Conservation (phyloP, 1,140 invertebrate genomes). For the Colletes gigas region DNA sequence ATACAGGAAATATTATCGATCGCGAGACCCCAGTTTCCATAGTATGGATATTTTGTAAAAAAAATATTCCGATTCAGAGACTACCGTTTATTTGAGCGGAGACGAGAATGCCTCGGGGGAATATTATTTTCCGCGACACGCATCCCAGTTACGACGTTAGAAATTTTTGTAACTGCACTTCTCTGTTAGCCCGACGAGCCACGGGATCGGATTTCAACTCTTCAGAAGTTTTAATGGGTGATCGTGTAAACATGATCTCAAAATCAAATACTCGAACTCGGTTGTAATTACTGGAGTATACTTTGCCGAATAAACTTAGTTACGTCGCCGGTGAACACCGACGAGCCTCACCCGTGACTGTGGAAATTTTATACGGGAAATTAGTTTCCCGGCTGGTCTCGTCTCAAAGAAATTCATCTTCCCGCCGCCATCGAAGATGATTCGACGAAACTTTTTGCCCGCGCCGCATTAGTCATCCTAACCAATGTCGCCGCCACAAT, state of each 20-base stretch:
- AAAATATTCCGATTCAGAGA: too few species aligned
- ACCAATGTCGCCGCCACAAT: too few species aligned
- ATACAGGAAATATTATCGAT: too few species aligned
- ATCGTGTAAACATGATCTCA: constrained; percentile 57
- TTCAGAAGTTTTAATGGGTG: constrained; percentile 40
- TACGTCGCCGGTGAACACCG: constrained; percentile 12
- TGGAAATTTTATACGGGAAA: constrained; percentile 18
- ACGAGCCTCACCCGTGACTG: not conserved
- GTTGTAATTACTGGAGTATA: constrained; percentile 42
- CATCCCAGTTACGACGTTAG: not conserved
- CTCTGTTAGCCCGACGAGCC: not conserved
- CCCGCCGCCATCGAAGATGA: not conserved
- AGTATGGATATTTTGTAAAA: too few species aligned
- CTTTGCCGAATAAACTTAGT: constrained; percentile 41
- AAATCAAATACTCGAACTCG: constrained; percentile 56
- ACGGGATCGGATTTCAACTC: constrained; percentile 31
- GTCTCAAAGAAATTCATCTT: constrained; percentile 14
- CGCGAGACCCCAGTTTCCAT: too few species aligned
- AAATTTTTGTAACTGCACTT: constrained; percentile 31
- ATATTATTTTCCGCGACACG: too few species aligned
- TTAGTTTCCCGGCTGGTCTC: constrained; percentile 13
- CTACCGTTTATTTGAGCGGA: too few species aligned
- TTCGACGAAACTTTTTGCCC: not conserved
- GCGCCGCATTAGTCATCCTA: too few species aligned
- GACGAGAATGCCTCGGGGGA: too few species aligned